These are phyloP conservation scores for Hycleus cichorii DNA, from an alignment of 1,140 invertebrate genomes.

Conservation along the genomic window DNA sequence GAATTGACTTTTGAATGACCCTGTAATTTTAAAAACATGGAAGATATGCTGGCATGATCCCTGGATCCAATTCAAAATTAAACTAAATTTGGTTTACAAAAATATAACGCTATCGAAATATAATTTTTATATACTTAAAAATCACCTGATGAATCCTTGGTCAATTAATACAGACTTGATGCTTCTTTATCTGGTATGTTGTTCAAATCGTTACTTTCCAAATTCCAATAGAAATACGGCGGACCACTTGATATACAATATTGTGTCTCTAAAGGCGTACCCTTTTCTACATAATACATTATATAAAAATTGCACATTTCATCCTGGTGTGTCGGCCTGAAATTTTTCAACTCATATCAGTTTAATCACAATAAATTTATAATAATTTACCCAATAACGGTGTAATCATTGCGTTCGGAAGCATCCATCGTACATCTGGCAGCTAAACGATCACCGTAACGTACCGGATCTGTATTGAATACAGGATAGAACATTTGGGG, in stretches of 20 bases:
- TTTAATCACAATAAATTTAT: neutral
- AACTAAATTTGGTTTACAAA: neutral
- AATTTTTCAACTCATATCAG: constrained; percentile 12
- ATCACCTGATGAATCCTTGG: neutral
- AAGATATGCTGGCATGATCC: too few relatives aligned
- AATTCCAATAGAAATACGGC: constrained; percentile 72
- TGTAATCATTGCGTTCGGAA: constrained; percentile 48
- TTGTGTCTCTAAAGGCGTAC: constrained; percentile 68
- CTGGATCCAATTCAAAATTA: too few relatives aligned
- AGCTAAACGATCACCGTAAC: constrained; percentile 60
- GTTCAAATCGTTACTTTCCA: constrained; percentile 53
- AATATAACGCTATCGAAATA: constrained; percentile 8
- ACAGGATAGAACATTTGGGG: constrained; percentile 97
- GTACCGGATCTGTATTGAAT: constrained; percentile 51
- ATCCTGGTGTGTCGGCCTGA: constrained; percentile 78
- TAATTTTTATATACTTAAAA: neutral
- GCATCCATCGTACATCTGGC: constrained; percentile 89
- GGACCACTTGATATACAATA: constrained; percentile 82
- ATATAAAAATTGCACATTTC: constrained; percentile 99
- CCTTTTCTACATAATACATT: constrained; percentile 93
- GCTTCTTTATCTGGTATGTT: constrained; percentile 76
- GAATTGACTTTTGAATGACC: too few relatives aligned
- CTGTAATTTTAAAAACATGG: too few relatives aligned
- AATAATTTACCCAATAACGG: constrained; percentile 70
- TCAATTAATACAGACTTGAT: constrained; percentile 18